Evolutionary conservation across 1,140 invertebrate species (phyloP), one percentile per base, ranked within the genome.

Genomic region (Pissodes strobi): DNA sequence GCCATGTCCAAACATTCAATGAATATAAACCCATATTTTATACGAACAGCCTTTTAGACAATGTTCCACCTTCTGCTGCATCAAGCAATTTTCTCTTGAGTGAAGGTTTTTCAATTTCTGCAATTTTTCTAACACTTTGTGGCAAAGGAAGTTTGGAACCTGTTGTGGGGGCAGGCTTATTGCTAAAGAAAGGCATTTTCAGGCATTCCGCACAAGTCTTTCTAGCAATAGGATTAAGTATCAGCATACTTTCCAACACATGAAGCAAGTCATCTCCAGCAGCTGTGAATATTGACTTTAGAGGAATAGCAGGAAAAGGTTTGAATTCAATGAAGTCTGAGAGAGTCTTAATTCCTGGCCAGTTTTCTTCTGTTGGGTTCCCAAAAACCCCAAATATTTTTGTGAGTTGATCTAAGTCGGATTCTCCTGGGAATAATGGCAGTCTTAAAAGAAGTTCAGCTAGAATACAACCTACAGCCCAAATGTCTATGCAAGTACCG

Each of bases 401-500:
- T 0, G 91, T 92, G 1, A 99, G 79, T 74, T 99, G 97, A 82
- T 99, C 96, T 37, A 99, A 81, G 81, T 99, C 97, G 6, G 94
- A 93, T 72, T 99, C 96, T 22, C 97, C 97, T 22, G 95, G 94
- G 46, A 99, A 84, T 71, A 99, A 93, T 1, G 98, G 97, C 10
- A 91, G 87, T 70, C 97, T 81, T 9, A 98, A 81, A 48, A 99
- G 79, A 12, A 99, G 81, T 81, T 99, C 98, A 0, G 95, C 97
- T 64, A 99, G 76, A 76, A 99, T 99, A 79, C 98, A 99, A 4
- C 97, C 97, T 9, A 97, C 86, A 12, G 97, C 95, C 97, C 97
- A 99, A 82, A 98, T 97, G 75, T 99, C 98, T n/a, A 99, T 90
- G 4, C 93, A 94, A 51, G 90, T 92, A 6, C 94, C 91, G 82